These are phyloP conservation scores for Enteromius argenteus DNA, from an alignment of 2,797 vertebrate species.

Conservation along the genomic window DNA sequence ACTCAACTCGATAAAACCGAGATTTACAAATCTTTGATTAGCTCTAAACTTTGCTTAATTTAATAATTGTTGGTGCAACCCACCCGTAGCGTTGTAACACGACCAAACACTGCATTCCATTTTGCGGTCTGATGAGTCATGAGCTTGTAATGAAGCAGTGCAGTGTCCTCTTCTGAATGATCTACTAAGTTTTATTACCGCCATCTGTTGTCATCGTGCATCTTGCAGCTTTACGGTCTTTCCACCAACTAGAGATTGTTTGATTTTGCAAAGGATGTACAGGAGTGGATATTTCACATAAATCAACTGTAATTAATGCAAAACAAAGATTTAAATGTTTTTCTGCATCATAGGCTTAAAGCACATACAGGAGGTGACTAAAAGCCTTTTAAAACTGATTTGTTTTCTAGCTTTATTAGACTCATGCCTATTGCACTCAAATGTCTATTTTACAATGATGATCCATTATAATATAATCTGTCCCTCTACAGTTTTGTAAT, in stretches of 20 bases:
- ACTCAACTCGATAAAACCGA: no score
- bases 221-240: no score
- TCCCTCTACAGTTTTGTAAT: no score
- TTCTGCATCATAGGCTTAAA: neutral
- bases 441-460: neutral
- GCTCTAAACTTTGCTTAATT: no score
- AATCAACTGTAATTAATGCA: neutral
- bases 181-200: neutral
- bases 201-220: neutral
- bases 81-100: neutral
- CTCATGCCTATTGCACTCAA: neutral
- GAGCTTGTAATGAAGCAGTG: neutral
- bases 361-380: neutral
- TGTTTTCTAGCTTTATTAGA: neutral
- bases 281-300: neutral
- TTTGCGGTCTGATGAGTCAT: neutral
- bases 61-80: no score
- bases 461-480: no score
- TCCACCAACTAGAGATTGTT: neutral
- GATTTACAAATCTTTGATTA: no score
- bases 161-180: no score
- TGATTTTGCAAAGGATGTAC: neutral
- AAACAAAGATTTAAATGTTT: neutral
- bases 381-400: no score
- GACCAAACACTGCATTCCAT: neutral